Percentiles rank a stretch among this genome's conserved stretches.
phyloP scores from a whole-genome alignment of 2,797 vertebrate species.

The Coendou prehensilis region DNA sequence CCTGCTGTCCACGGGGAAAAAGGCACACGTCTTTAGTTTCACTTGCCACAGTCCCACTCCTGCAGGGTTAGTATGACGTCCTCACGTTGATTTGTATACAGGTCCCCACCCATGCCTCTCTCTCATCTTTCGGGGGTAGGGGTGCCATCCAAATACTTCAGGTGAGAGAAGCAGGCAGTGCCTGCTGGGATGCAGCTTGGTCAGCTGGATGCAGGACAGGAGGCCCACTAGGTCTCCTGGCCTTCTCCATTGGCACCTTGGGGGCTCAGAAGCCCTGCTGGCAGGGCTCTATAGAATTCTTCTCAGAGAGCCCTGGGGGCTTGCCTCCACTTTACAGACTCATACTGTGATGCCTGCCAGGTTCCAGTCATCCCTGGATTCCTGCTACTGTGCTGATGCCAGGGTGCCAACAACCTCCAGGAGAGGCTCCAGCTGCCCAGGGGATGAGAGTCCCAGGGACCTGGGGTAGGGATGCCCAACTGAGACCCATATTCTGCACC shows the following conservation, averaged over 20 bases:
- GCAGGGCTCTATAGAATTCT: background rate
- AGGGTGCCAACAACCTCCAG: background rate
- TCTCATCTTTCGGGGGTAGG: background rate
- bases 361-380: background rate
- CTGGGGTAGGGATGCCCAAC: background rate
- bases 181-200: background rate
- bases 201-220: background rate
- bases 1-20: background rate
- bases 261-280: background rate
- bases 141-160: background rate
- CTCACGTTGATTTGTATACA: background rate
- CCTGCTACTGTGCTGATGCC: background rate
- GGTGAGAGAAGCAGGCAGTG: background rate
- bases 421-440: background rate
- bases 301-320: background rate
- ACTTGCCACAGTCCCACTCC: background rate
- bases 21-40: background rate
- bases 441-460: background rate
- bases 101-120: background rate
- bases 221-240: background rate
- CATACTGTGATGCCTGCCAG: background rate
- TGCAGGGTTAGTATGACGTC: fast-evolving
- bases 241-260: background rate
- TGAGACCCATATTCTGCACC: background rate
- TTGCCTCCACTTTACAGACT: background rate